These are phyloP conservation scores for Catharus fuscescens DNA, from an alignment of 2,113 vertebrate genomes.

Conservation along the genomic window DNA sequence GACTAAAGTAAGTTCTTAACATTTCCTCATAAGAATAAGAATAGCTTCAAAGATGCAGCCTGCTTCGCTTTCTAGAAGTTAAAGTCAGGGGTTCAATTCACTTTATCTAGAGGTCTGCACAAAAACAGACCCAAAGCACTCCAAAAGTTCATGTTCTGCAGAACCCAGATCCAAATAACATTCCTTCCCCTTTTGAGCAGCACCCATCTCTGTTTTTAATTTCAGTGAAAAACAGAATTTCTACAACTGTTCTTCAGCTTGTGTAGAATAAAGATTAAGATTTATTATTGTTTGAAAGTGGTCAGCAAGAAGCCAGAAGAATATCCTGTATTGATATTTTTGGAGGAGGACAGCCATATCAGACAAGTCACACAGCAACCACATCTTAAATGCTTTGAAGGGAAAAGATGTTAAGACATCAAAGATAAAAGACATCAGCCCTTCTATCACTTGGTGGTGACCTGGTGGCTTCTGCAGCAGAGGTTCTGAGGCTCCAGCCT, in stretches of 20 bases:
- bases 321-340: background rate
- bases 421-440: background rate
- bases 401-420: background rate
- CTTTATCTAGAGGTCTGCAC: background rate
- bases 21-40: background rate
- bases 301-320: background rate
- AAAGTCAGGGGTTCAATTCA: background rate
- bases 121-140: background rate
- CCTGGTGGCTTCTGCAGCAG: background rate
- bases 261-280: background rate
- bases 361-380: background rate
- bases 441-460: background rate
- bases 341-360: background rate
- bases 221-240: background rate
- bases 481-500: background rate
- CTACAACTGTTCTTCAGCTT: background rate
- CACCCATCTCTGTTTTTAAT: background rate
- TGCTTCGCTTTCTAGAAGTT: background rate
- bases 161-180: background rate
- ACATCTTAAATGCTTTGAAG: background rate
- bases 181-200: background rate
- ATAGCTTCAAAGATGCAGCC: background rate
- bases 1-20: background rate
- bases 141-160: background rate
- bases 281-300: background rate